Evolutionary conservation across 2,888 invertebrate species (phyloP), one percentile per base, ranked within the genome.

Genomic region (Pachliopta kotzebuea): DNA sequence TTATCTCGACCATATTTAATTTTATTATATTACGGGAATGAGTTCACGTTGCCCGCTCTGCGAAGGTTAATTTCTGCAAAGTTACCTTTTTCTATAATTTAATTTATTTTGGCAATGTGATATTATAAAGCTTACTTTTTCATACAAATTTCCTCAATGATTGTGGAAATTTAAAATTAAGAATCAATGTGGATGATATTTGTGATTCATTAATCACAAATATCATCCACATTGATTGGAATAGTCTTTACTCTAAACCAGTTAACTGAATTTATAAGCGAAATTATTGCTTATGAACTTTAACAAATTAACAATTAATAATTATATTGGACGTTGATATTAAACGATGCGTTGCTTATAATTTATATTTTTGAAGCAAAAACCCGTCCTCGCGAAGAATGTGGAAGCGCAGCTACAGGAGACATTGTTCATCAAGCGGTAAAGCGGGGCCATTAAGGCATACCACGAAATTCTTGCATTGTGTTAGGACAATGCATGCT

Each of bases 401-500:
- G 67, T 67, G 62, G 64, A 65, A 60, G 68, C 66, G 55, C 63
- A 56, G 66, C 55, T 29, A 67, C 45, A 50, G 62, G 23, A 50
- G 60, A 45, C 57, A 58, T 61, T 58, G 57, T 31, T 56, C 66
- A 61, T 69, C 69, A 68, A 70, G 71, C 67, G 72, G 72, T 72
- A 49, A 68, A 55, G 65, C 57, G 49, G 45, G 64, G 69, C 73
- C 70, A 62, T 70, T 71, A 68, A 71, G 72, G 70, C 73, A 67
- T 69, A 68, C 67, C 69, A 67, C 67, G 63, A 72, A 73, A 70
- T 66, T 67, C 66, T 69, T 67, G 69, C 62, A 66, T 61, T 60
- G 60, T 57, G 49, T 49, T 56, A 54, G 57, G 59, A 61, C 63
- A 65, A 69, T 63, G 69, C 62, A 29, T 61, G 70, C 63, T 68